These are phyloP conservation scores for Brachyopa scutellaris DNA, from an alignment of 2,888 invertebrate species.

Conservation along the genomic window DNA sequence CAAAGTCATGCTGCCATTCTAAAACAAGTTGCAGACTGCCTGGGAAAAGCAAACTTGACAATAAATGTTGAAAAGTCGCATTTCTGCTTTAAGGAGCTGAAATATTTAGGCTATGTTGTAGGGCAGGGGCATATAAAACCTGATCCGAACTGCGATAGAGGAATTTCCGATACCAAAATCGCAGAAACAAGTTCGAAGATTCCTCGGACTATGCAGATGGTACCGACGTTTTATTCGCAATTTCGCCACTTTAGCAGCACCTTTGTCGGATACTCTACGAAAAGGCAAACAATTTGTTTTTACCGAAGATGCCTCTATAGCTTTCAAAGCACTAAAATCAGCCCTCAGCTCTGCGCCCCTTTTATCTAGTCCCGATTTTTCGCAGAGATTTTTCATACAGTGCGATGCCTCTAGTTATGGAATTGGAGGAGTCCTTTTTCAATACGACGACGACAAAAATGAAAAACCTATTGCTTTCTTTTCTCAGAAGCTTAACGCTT, in stretches of 20 bases:
- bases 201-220: conserved; percentile 73
- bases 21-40: conserved; percentile 32
- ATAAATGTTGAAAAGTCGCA: no score
- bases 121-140: conserved; percentile 43
- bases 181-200: conserved; percentile 62
- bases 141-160: conserved; percentile 32
- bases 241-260: conserved; percentile 41
- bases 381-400: conserved; percentile 22
- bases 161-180: conserved; percentile 66
- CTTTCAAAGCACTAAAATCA: conserved; percentile 29
- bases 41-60: conserved; percentile 44
- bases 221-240: conserved; percentile 68
- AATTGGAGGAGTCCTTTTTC: no score
- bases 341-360: conserved; percentile 33
- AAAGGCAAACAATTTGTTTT: conserved; percentile 5
- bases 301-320: neutral
- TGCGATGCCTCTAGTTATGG: conserved; percentile 56
- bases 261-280: conserved; percentile 30
- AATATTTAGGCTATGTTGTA: conserved; percentile 61
- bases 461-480: no score
- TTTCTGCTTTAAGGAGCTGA: conserved; percentile 43
- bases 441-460: no score
- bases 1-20: conserved; percentile 43
- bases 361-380: conserved; percentile 41
- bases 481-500: no score